Percentiles rank a stretch among this genome's conserved stretches.
Conservation (phyloP, 2,113 vertebrate species). For the Macaca nemestrina region DNA sequence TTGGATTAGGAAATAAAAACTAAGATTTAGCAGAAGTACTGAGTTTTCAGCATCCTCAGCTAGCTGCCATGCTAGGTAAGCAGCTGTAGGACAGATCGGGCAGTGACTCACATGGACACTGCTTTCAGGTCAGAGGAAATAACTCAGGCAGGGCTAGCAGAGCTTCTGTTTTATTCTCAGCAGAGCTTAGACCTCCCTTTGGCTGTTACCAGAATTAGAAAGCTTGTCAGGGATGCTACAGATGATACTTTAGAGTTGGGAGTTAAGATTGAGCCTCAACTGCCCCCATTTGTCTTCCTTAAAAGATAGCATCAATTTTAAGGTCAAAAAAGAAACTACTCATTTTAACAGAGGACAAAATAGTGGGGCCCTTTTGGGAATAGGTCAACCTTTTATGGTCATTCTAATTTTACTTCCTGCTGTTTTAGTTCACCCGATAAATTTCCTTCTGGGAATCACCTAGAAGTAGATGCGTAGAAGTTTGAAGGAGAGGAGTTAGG, state of each 20-base stretch:
- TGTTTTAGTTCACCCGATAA: not conserved
- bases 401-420: not conserved
- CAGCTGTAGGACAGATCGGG: not conserved
- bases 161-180: not conserved
- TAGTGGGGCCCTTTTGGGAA: not conserved
- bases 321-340: not conserved
- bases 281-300: not conserved
- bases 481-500: not conserved
- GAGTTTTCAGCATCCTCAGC: not conserved
- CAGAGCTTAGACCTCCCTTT: not conserved
- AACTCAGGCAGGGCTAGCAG: not conserved
- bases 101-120: not conserved
- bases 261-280: not conserved
- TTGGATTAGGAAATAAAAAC: not conserved
- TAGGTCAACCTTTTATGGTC: not conserved
- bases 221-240: not conserved
- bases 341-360: not conserved
- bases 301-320: not conserved
- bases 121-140: not conserved
- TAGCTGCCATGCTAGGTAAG: not conserved
- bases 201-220: slow-evolving; percentile 16
- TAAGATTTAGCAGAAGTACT: not conserved
- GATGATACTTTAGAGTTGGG: not conserved
- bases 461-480: not conserved
- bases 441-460: not conserved